Base-by-base conservation (phyloP, 2,888 invertebrate species). In the Vannuccia rotundouncinata region DNA sequence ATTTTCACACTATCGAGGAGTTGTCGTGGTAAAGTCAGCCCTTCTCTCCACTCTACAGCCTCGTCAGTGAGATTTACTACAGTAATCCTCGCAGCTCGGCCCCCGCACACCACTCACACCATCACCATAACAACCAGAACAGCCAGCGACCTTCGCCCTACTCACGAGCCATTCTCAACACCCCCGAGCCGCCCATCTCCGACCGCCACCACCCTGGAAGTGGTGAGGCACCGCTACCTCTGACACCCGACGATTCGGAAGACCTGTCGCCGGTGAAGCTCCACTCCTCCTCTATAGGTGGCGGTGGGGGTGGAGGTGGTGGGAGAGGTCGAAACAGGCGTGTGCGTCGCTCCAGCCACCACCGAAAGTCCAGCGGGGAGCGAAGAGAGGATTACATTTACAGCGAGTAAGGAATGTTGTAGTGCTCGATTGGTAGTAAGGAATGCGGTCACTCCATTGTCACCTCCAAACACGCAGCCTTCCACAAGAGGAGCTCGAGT, bases 401-500 rank as follows among this genome's bases (percentile, higher is more conserved):
- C 45, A 13, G 10, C 17, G 45, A 45, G 45, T 45, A 45, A 45
- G 45, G 5, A n/a, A n/a, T n/a, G n/a, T n/a, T n/a, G n/a, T n/a
- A n/a, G n/a, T n/a, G n/a, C n/a, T n/a, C n/a, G n/a, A n/a, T n/a
- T n/a, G n/a, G n/a, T n/a, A n/a, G n/a, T n/a, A n/a, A n/a, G n/a
- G n/a, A n/a, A n/a, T n/a, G n/a, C n/a, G n/a, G n/a, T n/a, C n/a
- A n/a, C n/a, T n/a, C n/a, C n/a, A n/a, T n/a, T n/a, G n/a, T n/a
- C 66, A 5, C 5, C 66, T 22, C 5, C 13, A 66, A 13, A 66
- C 66, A 22, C 22, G 22, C 75, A 75, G 75, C 28, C 75, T 75
- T 22, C 75, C 75, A 1, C 75, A 75, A 22, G 75, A 75, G 17
- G 75, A 75, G 30, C 29, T 31, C 31, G 75, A 28, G n/a, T 75